Percentiles rank a stretch among this genome's conserved stretches.
Conservation (phyloP, 2,888 invertebrate species). For the Drosophila hamatofila region DNA sequence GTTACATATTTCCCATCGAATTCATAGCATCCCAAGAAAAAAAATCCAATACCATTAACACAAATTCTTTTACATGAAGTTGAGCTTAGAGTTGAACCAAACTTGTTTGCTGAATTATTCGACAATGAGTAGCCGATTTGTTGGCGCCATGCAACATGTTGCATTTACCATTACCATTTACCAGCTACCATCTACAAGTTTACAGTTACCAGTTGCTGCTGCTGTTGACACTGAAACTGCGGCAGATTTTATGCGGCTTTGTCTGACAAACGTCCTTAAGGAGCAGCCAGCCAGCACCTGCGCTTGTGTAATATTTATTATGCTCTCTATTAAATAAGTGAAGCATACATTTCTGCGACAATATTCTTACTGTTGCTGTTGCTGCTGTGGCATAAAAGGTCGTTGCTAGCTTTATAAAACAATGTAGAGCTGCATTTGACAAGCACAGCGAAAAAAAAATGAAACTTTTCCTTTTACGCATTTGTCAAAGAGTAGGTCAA, state of each 20-base stretch:
- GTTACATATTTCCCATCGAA: not conserved
- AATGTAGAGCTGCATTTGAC: conserved; percentile 55
- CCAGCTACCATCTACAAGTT: conserved; percentile 10
- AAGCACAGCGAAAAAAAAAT: conserved; percentile 15
- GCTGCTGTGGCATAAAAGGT: conserved; percentile 9
- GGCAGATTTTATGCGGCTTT: conserved; percentile 45
- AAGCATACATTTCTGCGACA: conserved; percentile 60
- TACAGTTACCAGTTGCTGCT: conserved; percentile 16
- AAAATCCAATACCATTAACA: conserved; percentile 3
- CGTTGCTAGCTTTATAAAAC: conserved; percentile 32
- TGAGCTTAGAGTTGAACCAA: conserved; percentile 24
- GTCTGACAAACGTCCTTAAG: conserved; percentile 44
- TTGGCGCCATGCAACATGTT: conserved; percentile 53
- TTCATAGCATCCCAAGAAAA: not conserved
- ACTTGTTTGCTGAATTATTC: conserved; percentile 48
- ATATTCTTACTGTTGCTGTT: conserved; percentile 27
- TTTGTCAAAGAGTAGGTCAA: conserved; percentile 9
- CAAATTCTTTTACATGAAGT: conserved; percentile 7
- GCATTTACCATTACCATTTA: conserved; percentile 28
- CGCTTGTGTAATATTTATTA: conserved; percentile 78
- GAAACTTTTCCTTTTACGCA: not conserved
- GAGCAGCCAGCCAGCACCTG: conserved; percentile 63
- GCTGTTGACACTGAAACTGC: conserved; percentile 59
- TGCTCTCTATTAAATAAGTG: conserved; percentile 74
- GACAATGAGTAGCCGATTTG: conserved; percentile 62